Percentiles rank a stretch among this genome's conserved stretches.
phyloP scores from a whole-genome alignment of 1,140 invertebrate genomes.

The Tetragonula clypearis region DNA sequence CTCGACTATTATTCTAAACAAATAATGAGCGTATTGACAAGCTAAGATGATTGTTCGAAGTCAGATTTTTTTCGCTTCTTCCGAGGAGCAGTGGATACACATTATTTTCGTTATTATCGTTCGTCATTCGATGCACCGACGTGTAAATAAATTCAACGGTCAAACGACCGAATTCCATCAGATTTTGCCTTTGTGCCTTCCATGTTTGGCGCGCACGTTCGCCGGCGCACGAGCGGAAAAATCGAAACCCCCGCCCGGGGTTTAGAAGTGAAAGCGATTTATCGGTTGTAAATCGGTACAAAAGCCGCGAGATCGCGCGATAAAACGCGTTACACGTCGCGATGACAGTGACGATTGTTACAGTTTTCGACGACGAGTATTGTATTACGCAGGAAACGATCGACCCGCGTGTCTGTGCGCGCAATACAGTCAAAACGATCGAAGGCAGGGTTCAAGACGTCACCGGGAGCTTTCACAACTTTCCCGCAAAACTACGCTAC shows the following conservation, averaged over 20 bases:
- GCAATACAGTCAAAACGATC: neutral
- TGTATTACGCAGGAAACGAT: conserved; percentile 11
- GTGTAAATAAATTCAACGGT: neutral
- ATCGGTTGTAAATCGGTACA: conserved; percentile 21
- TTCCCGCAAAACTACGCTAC: conserved; percentile 3
- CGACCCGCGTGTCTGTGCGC: neutral
- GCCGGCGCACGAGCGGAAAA: neutral
- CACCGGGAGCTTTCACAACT: conserved; percentile 14
- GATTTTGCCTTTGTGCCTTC: neutral
- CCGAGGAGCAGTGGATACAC: neutral
- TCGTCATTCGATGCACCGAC: no score
- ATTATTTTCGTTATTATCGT: neutral
- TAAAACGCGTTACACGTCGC: conserved; percentile 1
- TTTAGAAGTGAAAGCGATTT: conserved; percentile 37
- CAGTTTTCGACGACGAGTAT: neutral
- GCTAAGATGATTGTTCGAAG: no score
- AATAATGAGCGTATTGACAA: no score
- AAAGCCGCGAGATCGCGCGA: neutral
- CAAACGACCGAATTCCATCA: neutral
- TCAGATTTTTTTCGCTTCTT: no score
- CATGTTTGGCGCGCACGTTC: neutral
- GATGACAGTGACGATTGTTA: conserved; percentile 30
- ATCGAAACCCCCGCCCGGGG: neutral
- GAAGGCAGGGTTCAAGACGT: neutral
- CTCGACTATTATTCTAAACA: no score